Conservation (phyloP, 2,797 vertebrate genomes). For the Columba guinea region DNA sequence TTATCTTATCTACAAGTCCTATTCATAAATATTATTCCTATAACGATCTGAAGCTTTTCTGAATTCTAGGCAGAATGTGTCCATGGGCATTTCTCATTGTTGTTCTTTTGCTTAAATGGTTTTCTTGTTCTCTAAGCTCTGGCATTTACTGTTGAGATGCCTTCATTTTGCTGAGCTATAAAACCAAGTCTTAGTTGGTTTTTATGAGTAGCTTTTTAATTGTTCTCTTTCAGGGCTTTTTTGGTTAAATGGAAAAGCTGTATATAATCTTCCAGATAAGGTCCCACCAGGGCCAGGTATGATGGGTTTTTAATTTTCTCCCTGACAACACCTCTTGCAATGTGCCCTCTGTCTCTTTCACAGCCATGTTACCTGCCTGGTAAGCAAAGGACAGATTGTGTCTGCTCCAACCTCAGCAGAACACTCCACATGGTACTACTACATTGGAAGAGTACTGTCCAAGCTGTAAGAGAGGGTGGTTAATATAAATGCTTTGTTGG, state of each 20-base stretch:
- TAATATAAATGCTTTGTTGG: neutral
- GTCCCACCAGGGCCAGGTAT: neutral
- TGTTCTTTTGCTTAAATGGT: neutral
- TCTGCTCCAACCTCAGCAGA: neutral
- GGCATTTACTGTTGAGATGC: neutral
- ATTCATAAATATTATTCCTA: neutral
- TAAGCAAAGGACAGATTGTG: neutral
- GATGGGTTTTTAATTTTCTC: constrained; percentile 16
- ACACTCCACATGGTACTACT: neutral
- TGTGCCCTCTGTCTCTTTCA: neutral
- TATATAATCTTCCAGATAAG: neutral
- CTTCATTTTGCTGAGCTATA: neutral
- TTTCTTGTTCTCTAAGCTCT: neutral
- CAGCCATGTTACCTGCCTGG: neutral
- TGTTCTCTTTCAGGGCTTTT: neutral
- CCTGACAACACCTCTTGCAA: neutral
- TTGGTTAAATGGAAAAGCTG: neutral
- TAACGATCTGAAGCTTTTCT: neutral
- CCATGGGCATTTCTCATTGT: fast-evolving
- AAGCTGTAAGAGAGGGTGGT: neutral
- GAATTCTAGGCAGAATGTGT: neutral
- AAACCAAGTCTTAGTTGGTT: neutral
- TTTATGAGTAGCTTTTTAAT: neutral
- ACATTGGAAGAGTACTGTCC: neutral
- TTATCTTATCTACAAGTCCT: neutral